phyloP scores from a whole-genome alignment of 2,888 invertebrate species.

The Timandra comae region DNA sequence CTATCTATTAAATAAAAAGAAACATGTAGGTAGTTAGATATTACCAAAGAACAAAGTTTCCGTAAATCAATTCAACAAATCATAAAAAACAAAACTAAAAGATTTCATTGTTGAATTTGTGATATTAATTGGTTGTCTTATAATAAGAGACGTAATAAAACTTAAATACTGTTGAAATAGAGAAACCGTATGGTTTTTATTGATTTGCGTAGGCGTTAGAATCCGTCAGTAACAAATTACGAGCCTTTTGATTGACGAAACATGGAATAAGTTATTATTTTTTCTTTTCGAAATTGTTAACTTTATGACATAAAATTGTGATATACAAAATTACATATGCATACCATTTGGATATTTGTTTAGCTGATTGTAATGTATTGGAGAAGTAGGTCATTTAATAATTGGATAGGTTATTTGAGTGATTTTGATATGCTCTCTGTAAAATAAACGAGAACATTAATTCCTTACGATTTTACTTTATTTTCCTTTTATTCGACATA shows the following conservation, averaged over 20 bases:
- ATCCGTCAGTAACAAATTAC: slow-evolving; percentile 28
- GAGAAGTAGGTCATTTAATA: slow-evolving; percentile 8
- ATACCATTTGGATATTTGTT: slow-evolving; percentile 8
- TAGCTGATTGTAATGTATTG: too few species aligned
- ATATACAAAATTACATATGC: slow-evolving; percentile 31
- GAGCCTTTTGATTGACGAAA: slow-evolving; percentile 51
- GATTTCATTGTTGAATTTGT: too few species aligned
- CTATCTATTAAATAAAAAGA: too few species aligned
- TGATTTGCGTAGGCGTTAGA: slow-evolving; percentile 56
- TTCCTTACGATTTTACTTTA: too few species aligned
- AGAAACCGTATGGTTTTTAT: slow-evolving; percentile 36
- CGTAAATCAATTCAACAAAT: too few species aligned
- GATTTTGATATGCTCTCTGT: too few species aligned
- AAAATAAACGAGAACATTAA: too few species aligned
- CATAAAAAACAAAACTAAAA: too few species aligned
- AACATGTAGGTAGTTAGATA: too few species aligned
- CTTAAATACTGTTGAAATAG: slow-evolving; percentile 16
- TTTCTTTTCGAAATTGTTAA: slow-evolving; percentile 31
- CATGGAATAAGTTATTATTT: slow-evolving; percentile 32
- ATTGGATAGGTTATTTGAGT: too few species aligned
- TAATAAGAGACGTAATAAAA: slow-evolving; percentile 20
- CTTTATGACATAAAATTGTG: slow-evolving; percentile 37
- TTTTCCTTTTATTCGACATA: too few species aligned
- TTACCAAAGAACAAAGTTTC: too few species aligned
- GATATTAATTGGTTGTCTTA: slow-evolving; percentile 25